Percentiles rank a stretch among this genome's conserved stretches.
These are phyloP conservation scores for Pteropus rufus DNA, from an alignment of 2,797 vertebrate genomes.

Conservation along the genomic window DNA sequence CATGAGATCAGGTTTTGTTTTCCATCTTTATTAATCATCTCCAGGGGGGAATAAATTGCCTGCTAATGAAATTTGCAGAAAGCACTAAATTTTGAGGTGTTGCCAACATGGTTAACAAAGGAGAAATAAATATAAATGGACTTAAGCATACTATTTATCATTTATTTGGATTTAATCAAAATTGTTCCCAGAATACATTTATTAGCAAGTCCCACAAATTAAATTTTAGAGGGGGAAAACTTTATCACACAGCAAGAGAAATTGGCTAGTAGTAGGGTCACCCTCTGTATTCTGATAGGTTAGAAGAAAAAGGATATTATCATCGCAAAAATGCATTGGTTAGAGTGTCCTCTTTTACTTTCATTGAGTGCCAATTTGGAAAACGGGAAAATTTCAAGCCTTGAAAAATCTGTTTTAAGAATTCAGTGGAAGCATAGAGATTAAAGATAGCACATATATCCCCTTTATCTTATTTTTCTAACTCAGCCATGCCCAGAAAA, in stretches of 20 bases:
- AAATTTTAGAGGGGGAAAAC: neutral
- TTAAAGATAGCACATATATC: neutral
- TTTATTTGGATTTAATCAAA: slow-evolving; percentile 75
- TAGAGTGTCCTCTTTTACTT: neutral
- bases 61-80: slow-evolving; percentile 77
- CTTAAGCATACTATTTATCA: slow-evolving; percentile 71
- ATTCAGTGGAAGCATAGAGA: neutral
- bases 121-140: slow-evolving; percentile 73
- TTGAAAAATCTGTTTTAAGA: neutral
- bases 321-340: neutral
- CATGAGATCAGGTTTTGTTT: slow-evolving; percentile 67
- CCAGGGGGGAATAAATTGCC: slow-evolving; percentile 69
- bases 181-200: slow-evolving; percentile 64
- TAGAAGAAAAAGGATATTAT: neutral
- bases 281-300: neutral
- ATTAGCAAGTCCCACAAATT: slow-evolving; percentile 55
- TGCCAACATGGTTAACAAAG: slow-evolving; percentile 75
- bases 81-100: slow-evolving; percentile 70
- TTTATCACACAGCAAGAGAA: neutral
- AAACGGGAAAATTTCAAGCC: neutral
- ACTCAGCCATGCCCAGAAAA: neutral
- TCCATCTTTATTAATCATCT: slow-evolving; percentile 76
- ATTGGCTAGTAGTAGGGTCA: neutral
- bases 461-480: neutral
- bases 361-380: neutral